Percentiles rank a stretch among this genome's conserved stretches.
These are phyloP conservation scores for Sogatella furcifera DNA, from an alignment of 1,140 invertebrate species.

Conservation along the genomic window DNA sequence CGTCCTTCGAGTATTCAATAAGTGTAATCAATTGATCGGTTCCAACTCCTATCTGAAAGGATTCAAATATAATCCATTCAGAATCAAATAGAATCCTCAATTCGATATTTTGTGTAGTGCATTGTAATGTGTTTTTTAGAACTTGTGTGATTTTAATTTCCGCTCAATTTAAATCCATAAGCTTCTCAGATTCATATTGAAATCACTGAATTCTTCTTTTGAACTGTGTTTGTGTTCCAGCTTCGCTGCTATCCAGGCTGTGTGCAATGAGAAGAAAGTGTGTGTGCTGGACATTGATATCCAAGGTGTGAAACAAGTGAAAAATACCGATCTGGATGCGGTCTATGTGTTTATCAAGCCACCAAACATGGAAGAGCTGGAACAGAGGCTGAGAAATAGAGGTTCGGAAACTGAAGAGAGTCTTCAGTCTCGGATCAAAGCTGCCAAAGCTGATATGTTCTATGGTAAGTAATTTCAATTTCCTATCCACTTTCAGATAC, in stretches of 20 bases:
- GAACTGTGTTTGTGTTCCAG: constrained; percentile 44
- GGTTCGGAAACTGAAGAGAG: constrained; percentile 86
- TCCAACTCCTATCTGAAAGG: no score
- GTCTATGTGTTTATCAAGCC: constrained; percentile 88
- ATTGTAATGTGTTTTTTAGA: no score
- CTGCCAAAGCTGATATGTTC: constrained; percentile 66
- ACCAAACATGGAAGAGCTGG: constrained; percentile 69
- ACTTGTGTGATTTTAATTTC: no score
- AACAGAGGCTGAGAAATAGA: constrained; percentile 61
- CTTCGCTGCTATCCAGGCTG: constrained; percentile 74
- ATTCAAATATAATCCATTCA: no score
- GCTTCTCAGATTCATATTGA: background rate
- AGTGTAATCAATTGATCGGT: no score
- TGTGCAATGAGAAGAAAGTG: constrained; percentile 67
- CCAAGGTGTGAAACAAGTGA: constrained; percentile 90
- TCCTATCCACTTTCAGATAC: no score
- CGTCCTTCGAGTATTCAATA: no score
- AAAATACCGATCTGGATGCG: constrained; percentile 63
- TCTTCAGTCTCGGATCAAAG: constrained; percentile 57
- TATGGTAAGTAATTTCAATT: constrained; percentile 47
- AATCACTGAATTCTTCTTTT: constrained; percentile 16
- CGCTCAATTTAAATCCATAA: no score
- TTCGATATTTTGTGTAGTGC: no score
- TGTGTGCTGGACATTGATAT: constrained; percentile 95
- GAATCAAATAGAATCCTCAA: no score